Conservation (phyloP, 2,797 vertebrate species). For the Epinephelus coioides region DNA sequence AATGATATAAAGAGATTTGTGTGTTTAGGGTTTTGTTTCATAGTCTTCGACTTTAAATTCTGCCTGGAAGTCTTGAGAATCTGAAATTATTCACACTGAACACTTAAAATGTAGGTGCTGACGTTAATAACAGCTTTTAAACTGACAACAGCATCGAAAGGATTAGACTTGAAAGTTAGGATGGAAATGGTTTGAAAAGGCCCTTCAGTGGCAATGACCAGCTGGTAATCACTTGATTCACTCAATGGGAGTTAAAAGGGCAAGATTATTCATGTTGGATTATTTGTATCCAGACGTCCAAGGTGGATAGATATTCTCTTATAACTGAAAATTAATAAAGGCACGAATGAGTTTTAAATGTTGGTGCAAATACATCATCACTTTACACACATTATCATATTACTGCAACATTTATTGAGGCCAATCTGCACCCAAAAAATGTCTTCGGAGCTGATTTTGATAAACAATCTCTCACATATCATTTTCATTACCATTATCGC, state of each 20-base stretch:
- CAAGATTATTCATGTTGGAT: conserved; percentile 4
- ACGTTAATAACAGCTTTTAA: neutral
- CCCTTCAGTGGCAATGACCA: neutral
- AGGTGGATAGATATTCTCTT: neutral
- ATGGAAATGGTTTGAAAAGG: conserved; percentile 9
- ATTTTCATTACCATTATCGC: conserved; percentile 1
- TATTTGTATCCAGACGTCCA: conserved; percentile 27
- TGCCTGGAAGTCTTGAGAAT: neutral
- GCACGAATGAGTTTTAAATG: conserved; percentile 1
- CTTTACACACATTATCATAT: neutral
- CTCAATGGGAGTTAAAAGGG: conserved; percentile 40
- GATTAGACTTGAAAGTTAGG: neutral
- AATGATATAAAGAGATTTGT: neutral
- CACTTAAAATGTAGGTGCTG: neutral
- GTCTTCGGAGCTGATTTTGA: neutral
- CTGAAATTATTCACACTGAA: neutral
- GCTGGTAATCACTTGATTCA: conserved; percentile 37
- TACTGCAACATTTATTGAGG: neutral
- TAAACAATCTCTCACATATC: neutral
- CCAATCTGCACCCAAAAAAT: neutral
- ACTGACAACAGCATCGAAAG: neutral
- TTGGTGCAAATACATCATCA: neutral
- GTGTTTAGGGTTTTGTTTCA: neutral
- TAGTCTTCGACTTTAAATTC: neutral
- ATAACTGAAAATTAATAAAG: neutral